A percentile compares a stretch with the other conserved stretches of the same genome.
Conservation (phyloP, 1,140 invertebrate genomes). For the Ceratosolen fusciceps region DNA sequence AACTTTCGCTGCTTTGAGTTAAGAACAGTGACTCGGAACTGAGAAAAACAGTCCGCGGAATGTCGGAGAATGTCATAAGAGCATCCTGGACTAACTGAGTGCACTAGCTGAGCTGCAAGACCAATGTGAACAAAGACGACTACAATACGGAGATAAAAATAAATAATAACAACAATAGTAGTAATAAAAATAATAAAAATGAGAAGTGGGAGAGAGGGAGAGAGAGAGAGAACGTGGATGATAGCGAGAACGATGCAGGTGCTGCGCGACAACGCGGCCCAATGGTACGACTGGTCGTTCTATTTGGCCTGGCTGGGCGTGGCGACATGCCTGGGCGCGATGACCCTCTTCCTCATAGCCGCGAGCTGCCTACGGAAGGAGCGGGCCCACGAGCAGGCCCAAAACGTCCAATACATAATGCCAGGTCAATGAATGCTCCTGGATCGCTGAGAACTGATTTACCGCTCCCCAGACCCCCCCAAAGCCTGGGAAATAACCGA, state of each 20-base stretch:
- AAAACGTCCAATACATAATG: slow-evolving; percentile 90
- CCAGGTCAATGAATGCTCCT: slow-evolving; percentile 76
- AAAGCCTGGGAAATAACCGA: too few relatives aligned
- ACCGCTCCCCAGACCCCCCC: too few relatives aligned
- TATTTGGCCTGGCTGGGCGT: slow-evolving; percentile 87
- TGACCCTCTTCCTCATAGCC: slow-evolving; percentile 84
- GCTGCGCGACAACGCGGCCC: slow-evolving; percentile 79
- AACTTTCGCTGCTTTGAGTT: too few relatives aligned
- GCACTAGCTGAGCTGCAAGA: background rate
- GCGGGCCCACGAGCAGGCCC: slow-evolving; percentile 77
- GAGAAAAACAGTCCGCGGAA: background rate
- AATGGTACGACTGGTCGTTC: slow-evolving; percentile 88
- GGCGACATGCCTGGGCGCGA: slow-evolving; percentile 80
- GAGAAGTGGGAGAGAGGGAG: too few relatives aligned
- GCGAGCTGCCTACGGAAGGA: slow-evolving; percentile 84
- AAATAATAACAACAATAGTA: too few relatives aligned
- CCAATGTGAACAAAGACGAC: background rate
- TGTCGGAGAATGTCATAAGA: background rate
- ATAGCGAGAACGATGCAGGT: slow-evolving; percentile 71
- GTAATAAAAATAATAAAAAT: too few relatives aligned
- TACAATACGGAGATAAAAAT: too few relatives aligned
- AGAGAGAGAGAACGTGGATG: background rate
- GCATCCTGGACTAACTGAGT: too few relatives aligned
- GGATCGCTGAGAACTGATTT: too few relatives aligned
- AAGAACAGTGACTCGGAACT: slow-evolving; percentile 1